Evolutionary conservation across 2,113 vertebrate species (phyloP).

Genomic region (Eretmochelys imbricata): DNA sequence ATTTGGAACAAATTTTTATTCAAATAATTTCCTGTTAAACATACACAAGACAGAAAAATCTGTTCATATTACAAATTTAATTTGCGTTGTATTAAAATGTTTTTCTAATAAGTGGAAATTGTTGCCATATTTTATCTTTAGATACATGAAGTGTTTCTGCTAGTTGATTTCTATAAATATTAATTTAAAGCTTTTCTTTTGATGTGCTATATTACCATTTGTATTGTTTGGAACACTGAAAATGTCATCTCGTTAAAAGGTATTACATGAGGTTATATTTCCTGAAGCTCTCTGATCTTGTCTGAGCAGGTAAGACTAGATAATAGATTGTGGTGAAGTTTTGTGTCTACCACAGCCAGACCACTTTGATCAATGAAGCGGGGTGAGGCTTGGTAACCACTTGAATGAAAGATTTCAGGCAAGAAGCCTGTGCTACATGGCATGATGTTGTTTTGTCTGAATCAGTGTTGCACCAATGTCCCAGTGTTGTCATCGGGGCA

Average conservation of each 20-base stretch:
- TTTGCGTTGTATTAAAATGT: neutral
- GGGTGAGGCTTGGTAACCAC: neutral
- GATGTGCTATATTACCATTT: neutral
- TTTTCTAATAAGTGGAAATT: neutral
- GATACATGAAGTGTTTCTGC: neutral
- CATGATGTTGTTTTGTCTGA: neutral
- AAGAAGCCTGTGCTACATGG: neutral
- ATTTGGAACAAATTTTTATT: neutral
- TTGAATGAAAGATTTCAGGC: neutral
- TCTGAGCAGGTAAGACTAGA: neutral
- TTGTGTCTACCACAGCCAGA: neutral
- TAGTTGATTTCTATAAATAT: neutral
- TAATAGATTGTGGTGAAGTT: neutral
- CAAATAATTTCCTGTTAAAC: neutral
- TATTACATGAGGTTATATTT: neutral
- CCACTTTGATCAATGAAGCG: neutral
- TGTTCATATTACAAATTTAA: neutral
- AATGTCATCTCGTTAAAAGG: neutral
- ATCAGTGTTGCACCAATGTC: neutral
- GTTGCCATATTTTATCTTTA: neutral
- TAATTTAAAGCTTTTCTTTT: neutral
- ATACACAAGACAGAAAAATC: neutral
- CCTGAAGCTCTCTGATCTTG: neutral
- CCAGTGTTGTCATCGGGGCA: rapidly evolving
- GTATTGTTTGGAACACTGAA: neutral